Evolutionary conservation across 2,113 vertebrate genomes (phyloP), one percentile per base, ranked within the genome.

Genomic region (Brachirus orientalis): DNA sequence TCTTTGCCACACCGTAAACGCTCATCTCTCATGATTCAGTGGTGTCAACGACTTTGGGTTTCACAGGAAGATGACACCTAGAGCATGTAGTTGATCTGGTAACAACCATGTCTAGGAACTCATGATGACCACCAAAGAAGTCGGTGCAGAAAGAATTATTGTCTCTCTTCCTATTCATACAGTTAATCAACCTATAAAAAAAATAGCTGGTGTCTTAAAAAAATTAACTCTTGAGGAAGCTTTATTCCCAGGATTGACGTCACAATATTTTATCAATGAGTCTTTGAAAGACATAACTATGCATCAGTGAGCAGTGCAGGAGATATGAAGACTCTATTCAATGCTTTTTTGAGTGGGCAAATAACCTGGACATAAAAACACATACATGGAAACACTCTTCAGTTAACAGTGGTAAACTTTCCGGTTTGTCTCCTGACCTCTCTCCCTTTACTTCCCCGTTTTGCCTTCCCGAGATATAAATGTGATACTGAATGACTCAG

Each of bases 401-500:
- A 51, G 61, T 61, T 71, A 72, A 72, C 50, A 48, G 55, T 51
- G 51, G 58, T 67, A 41, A 14, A n/a, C 51, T 66, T 47, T 76
- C 16, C 28, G 18, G 35, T 57, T 58, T 59, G 43, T 74, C 75
- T 82, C 80, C 10, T 4, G 63, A 60, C 53, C 68, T 3, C 13
- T 43, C 3, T 20, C 69, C 64, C 74, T 41, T 19, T 28, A 28
- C 59, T 70, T 71, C 69, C 43, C 36, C 18, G 38, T 61, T 52
- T 51, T 68, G 13, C 46, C 33, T 45, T 65, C 16, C 50, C 28
- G 45, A 36, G 69, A 72, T 69, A 72, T 45, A 45, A 85, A 89
- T n/a, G 55, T 20, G 77, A 86, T 64, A 75, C 63, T 47, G 63
- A 55, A 67, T 86, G 86, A 89, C 85, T 78, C 62, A 0, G 84